A percentile compares a stretch with the other conserved stretches of the same genome.
Evolutionary conservation across 1,140 invertebrate genomes (phyloP).

Genomic region (Ptiloglossa arizonensis): DNA sequence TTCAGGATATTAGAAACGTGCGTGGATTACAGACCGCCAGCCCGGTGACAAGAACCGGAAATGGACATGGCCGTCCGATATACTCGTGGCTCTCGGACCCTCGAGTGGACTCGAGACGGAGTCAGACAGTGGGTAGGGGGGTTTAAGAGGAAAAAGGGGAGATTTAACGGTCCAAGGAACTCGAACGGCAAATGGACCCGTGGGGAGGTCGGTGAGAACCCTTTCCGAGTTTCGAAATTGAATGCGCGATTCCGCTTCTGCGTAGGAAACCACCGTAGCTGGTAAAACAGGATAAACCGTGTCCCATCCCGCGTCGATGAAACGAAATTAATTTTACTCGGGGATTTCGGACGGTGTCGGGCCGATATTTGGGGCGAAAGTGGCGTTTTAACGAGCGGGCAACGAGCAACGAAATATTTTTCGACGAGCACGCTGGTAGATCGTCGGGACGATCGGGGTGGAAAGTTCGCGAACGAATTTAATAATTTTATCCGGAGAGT

Average conservation of each 20-base stretch:
- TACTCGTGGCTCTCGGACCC: no score
- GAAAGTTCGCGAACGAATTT: no score
- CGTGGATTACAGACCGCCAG: conserved; percentile 56
- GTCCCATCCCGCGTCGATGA: not conserved
- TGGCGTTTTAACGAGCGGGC: no score
- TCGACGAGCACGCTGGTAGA: no score
- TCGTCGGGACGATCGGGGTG: no score
- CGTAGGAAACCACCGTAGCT: not conserved
- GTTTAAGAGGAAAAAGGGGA: not conserved
- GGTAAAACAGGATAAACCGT: not conserved
- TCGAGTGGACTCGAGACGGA: not conserved
- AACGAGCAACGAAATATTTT: no score
- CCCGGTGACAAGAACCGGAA: conserved; percentile 43
- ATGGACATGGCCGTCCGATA: conserved; percentile 20
- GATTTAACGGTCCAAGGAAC: conserved; percentile 34
- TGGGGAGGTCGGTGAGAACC: conserved; percentile 13
- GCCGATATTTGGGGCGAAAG: not conserved
- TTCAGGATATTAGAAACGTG: conserved; percentile 76
- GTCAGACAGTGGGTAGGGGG: not conserved
- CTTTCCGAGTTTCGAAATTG: conserved; percentile 25
- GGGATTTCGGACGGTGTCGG: not conserved
- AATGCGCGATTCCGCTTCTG: conserved; percentile 5
- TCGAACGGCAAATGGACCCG: no score
- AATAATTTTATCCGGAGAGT: no score
- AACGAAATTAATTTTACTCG: conserved; percentile 20